Conservation (phyloP, 2,113 vertebrate species). For the Gorsachius goisagi region DNA sequence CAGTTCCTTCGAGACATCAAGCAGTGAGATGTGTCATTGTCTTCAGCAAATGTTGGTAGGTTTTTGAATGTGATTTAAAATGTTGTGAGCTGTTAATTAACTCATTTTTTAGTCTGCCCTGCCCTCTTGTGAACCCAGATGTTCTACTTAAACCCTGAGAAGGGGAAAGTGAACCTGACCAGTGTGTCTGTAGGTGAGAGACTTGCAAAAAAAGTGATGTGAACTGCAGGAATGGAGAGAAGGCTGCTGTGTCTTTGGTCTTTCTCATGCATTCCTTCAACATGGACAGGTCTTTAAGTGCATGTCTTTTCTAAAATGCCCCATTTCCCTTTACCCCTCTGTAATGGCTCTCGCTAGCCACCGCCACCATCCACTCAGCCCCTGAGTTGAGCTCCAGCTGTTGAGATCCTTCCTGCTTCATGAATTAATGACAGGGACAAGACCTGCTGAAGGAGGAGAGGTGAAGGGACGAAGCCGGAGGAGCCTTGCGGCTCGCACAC, state of each 20-base stretch:
- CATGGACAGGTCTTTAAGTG: not conserved
- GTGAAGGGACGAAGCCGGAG: rapidly evolving
- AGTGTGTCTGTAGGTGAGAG: not conserved
- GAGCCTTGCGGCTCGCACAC: not conserved
- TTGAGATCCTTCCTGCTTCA: not conserved
- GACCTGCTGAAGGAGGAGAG: not conserved
- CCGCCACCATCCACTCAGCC: not conserved
- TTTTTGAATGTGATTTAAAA: not conserved
- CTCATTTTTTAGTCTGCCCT: not conserved
- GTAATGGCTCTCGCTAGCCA: not conserved
- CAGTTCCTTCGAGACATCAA: not conserved
- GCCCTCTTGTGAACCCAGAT: not conserved
- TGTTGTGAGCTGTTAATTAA: not conserved
- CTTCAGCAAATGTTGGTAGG: not conserved
- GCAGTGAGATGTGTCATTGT: not conserved
- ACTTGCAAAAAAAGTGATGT: not conserved
- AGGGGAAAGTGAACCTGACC: not conserved
- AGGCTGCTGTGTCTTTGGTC: not conserved
- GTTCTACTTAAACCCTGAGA: not conserved
- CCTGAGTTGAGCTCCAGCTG: not conserved
- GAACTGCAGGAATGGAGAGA: not conserved
- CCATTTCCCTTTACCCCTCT: not conserved
- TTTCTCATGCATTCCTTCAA: not conserved
- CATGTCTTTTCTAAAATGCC: not conserved
- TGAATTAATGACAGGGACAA: not conserved